Evolutionary conservation across 2,888 invertebrate genomes (phyloP).

Genomic region (Thera obeliscata): DNA sequence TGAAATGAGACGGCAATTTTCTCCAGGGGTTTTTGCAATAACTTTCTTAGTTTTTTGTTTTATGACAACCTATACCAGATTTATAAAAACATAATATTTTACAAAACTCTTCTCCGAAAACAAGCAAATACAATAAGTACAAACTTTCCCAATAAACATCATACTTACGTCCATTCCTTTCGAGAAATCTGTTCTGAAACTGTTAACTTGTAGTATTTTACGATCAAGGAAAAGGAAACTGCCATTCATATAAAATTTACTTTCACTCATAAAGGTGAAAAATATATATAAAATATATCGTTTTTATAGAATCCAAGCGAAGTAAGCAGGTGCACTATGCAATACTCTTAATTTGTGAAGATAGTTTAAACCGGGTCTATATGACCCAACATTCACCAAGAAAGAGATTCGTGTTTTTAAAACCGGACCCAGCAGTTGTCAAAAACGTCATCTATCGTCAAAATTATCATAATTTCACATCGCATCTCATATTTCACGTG

Average conservation of each 20-base stretch:
- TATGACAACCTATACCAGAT: too few species aligned
- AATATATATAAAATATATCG: too few species aligned
- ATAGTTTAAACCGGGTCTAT: too few species aligned
- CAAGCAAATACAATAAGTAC: neutral
- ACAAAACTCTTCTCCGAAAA: neutral
- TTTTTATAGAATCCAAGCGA: conserved; percentile 10
- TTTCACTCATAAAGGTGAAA: conserved; percentile 23
- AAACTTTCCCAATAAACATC: conserved; percentile 19
- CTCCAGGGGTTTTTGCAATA: conserved; percentile 1
- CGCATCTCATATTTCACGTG: too few species aligned
- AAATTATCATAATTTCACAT: too few species aligned
- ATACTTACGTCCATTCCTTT: conserved; percentile 3
- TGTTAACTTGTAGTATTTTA: conserved; percentile 17
- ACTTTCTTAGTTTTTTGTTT: neutral
- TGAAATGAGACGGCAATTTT: conserved; percentile 15
- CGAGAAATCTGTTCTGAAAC: conserved; percentile 18
- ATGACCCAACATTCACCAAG: too few species aligned
- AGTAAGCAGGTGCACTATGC: neutral
- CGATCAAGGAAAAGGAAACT: conserved; percentile 29
- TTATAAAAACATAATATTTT: neutral
- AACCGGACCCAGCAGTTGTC: too few species aligned
- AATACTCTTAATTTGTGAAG: too few species aligned
- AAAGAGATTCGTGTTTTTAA: too few species aligned
- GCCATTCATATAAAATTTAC: conserved; percentile 23
- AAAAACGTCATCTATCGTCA: too few species aligned